Evolutionary conservation across 2,797 vertebrate genomes (phyloP), one percentile per base, ranked within the genome.

Genomic region (Labroides dimidiatus): DNA sequence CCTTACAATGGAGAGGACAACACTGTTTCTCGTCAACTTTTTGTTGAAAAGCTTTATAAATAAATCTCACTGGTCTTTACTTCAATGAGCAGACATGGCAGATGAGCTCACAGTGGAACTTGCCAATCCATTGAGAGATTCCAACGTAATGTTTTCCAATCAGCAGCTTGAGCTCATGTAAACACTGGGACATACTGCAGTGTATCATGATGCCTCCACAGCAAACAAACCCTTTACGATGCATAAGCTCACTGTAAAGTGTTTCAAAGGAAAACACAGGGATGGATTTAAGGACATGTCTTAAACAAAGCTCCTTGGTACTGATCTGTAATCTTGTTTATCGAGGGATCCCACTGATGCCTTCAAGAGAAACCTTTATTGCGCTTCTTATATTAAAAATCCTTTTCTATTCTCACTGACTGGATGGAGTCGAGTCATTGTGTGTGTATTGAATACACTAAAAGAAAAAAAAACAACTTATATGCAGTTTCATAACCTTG

Each of bases 371-470:
- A n/a, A n/a, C n/a, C n/a, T n/a, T n/a, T n/a, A n/a, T n/a, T n/a
- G n/a, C n/a, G 24, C 24, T 27, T 27, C 24, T 36, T 12, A 36
- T 2, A 36, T 9, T 12, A 71, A 17, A 53, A 52, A 74, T 20
- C 51, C 19, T 62, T 60, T 33, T 8, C 4, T 16, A 15, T 33
- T 19, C 21, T 68, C 42, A 50, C 2, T 56, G 42, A 70, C 6
- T 9, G 54, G 53, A 45, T 58, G 48, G 24, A 24, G 52, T 66
- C 33, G 39, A 1, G 62, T 45, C 60, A 42, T 15, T 17, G 50
- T 59, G 13, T 43, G 21, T 78, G 51, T 50, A 72, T 71, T 7
- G 64, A 13, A 24, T 13, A 48, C n/a, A 53, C 64, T 50, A 42
- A 68, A 66, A 27, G 4, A 21, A 55, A 42, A 52, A 23, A 55